phyloP scores from a whole-genome alignment of 2,797 vertebrate genomes.

The Botia almorhae region DNA sequence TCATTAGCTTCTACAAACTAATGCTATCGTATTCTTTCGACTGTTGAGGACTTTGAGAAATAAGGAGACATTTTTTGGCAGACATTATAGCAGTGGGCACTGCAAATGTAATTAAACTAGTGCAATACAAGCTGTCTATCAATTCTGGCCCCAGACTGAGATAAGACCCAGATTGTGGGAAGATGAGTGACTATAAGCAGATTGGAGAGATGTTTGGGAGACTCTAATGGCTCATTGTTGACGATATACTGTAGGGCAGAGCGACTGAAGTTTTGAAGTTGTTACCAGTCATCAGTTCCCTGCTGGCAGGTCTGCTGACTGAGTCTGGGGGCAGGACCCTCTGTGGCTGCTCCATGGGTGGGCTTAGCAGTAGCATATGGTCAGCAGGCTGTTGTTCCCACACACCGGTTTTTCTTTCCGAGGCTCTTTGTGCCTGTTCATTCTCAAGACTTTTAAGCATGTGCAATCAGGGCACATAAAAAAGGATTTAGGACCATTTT shows the following conservation, averaged over 20 bases:
- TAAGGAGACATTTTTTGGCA: background rate
- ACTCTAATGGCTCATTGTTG: constrained; percentile 12
- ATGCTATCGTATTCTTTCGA: background rate
- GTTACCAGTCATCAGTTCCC: constrained; percentile 27
- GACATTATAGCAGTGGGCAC: background rate
- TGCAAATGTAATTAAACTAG: background rate
- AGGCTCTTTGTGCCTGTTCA: background rate
- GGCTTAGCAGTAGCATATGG: constrained; percentile 55
- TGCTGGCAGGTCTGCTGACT: constrained; percentile 21
- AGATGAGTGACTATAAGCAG: constrained; percentile 17
- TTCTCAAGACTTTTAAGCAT: constrained; percentile 1
- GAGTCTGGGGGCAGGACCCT: constrained; percentile 25
- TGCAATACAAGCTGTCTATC: background rate
- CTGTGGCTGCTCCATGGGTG: constrained; percentile 42
- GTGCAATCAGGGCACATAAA: background rate
- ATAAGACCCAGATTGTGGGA: background rate
- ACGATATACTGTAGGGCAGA: background rate
- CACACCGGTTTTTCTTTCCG: constrained; percentile 43
- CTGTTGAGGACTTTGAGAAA: background rate
- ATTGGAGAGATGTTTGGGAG: constrained; percentile 14
- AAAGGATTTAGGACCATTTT: background rate
- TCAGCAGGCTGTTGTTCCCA: constrained; percentile 46
- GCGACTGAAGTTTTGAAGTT: constrained; percentile 10
- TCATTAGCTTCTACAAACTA: background rate
- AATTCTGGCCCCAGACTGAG: background rate